phyloP scores from a whole-genome alignment of 2,113 vertebrate species.

The Epinephelus moara region DNA sequence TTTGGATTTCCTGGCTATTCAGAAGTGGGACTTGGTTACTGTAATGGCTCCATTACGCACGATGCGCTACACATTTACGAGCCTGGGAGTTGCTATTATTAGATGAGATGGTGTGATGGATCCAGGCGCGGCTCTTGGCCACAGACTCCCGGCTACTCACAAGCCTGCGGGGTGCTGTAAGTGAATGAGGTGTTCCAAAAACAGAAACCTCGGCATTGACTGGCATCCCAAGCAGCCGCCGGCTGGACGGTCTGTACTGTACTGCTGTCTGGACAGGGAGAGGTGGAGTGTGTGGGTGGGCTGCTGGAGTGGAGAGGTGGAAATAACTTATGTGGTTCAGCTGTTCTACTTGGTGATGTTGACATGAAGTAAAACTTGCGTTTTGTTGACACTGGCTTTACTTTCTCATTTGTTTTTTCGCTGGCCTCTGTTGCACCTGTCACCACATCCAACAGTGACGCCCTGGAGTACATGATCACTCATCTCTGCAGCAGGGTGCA shows the following conservation, averaged over 20 bases:
- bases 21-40: conserved; percentile 19
- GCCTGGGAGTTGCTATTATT: conserved; percentile 49
- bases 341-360: background rate
- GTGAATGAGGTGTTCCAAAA: conserved; percentile 53
- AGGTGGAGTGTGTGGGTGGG: background rate
- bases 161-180: background rate
- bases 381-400: background rate
- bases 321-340: background rate
- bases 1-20: conserved; percentile 11
- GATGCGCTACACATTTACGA: conserved; percentile 1
- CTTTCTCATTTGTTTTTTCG: background rate
- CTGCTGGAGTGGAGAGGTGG: rapidly evolving
- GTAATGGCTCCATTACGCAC: conserved; percentile 54
- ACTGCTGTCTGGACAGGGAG: conserved; percentile 4
- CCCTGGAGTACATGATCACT: no score
- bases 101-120: conserved; percentile 43
- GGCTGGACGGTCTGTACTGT: background rate
- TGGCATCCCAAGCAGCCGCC: conserved; percentile 32
- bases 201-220: conserved; percentile 25
- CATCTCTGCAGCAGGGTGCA: background rate
- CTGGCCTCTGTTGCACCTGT: background rate
- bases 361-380: background rate
- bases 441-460: no score
- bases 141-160: conserved; percentile 12
- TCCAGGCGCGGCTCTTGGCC: conserved; percentile 1